Percentiles rank a stretch among this genome's conserved stretches.
These are phyloP conservation scores for Hydrocynus forskahlii DNA, from an alignment of 2,797 vertebrate genomes.

Conservation along the genomic window DNA sequence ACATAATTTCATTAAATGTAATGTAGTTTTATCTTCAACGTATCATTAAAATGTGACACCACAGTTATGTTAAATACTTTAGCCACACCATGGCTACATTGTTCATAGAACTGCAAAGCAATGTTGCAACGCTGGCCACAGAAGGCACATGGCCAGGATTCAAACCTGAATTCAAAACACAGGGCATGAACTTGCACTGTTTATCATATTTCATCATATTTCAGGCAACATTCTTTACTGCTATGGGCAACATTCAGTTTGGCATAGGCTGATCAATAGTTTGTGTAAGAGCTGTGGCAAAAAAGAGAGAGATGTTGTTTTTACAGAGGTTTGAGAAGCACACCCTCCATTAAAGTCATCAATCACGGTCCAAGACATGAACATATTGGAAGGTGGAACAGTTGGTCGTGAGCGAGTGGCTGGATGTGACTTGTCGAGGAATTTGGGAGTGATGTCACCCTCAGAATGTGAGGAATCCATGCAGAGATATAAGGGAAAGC, in stretches of 20 bases:
- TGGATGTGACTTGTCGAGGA: slow-evolving; percentile 79
- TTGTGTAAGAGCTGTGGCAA: not conserved
- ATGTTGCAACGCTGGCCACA: too few species aligned
- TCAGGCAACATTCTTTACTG: not conserved
- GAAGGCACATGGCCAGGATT: too few species aligned
- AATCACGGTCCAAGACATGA: slow-evolving; percentile 60
- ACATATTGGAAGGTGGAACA: slow-evolving; percentile 57
- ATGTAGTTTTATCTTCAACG: too few species aligned
- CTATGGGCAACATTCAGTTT: not conserved
- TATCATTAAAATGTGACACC: too few species aligned
- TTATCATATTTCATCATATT: not conserved
- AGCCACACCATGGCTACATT: too few species aligned
- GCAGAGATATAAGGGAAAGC: slow-evolving; percentile 51
- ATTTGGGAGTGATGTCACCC: slow-evolving; percentile 76
- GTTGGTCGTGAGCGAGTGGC: slow-evolving; percentile 53
- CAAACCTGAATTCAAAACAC: too few species aligned
- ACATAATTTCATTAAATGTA: too few species aligned
- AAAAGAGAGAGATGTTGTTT: slow-evolving; percentile 3
- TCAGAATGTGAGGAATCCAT: slow-evolving; percentile 68
- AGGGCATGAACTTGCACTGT: too few species aligned
- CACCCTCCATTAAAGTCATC: slow-evolving; percentile 59
- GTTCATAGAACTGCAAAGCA: too few species aligned
- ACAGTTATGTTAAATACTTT: too few species aligned
- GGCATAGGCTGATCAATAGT: not conserved
- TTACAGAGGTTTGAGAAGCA: slow-evolving; percentile 5